phyloP scores from a whole-genome alignment of 2,888 invertebrate species.

The Rhimphoctona megacephalus region DNA sequence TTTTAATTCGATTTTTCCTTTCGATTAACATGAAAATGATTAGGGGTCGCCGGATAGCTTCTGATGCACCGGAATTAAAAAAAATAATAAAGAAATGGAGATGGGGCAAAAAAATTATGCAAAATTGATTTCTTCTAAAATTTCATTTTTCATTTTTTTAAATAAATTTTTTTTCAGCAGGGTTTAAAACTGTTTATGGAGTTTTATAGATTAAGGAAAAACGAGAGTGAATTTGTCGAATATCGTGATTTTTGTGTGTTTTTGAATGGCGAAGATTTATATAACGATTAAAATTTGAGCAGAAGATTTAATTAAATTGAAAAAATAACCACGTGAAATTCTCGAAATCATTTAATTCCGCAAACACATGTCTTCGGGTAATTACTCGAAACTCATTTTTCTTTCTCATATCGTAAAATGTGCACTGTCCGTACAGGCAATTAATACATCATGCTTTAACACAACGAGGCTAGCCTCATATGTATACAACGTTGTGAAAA shows the following conservation, averaged over 20 bases:
- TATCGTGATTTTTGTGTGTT: neutral
- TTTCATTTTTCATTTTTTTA: no score
- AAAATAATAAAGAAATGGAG: no score
- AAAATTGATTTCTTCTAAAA: no score
- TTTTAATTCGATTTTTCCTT: no score
- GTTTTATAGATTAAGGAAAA: no score
- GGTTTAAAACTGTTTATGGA: no score
- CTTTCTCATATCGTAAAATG: slow-evolving; percentile 2
- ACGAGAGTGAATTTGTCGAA: no score
- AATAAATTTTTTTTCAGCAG: no score
- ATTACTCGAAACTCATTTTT: slow-evolving; percentile 68
- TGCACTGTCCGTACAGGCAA: slow-evolving; percentile 34
- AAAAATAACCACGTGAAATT: neutral
- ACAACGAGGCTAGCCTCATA: neutral
- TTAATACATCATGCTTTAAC: slow-evolving; percentile 55
- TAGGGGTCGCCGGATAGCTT: no score
- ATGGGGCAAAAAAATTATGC: no score
- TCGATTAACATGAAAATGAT: no score
- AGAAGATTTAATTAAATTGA: neutral
- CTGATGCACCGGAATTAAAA: no score
- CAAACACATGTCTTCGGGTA: slow-evolving; percentile 55
- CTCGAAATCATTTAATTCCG: slow-evolving; percentile 8
- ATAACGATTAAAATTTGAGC: neutral
- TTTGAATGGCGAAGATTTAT: neutral
- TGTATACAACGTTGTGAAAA: slow-evolving; percentile 21